These are phyloP conservation scores for Raillietiella orientalis DNA, from an alignment of 2,888 invertebrate species.

Conservation along the genomic window DNA sequence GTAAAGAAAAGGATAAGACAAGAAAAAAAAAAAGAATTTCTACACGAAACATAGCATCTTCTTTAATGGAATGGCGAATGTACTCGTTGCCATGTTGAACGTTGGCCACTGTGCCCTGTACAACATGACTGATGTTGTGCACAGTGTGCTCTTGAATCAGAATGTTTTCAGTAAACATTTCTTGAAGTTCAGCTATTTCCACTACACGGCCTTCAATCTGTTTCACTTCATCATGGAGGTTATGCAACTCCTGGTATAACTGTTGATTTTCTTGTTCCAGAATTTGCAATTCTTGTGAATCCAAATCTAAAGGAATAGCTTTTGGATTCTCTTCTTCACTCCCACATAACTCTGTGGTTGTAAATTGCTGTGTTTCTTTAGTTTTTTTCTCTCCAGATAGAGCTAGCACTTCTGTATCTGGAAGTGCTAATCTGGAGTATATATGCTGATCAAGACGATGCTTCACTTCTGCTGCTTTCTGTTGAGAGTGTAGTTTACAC, in stretches of 20 bases:
- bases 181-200: constrained; percentile 77
- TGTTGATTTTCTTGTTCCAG: constrained; percentile 71
- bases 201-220: constrained; percentile 72
- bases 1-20: constrained; percentile 74
- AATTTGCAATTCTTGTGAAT: constrained; percentile 27
- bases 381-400: too few relatives aligned
- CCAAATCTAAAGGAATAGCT: not conserved
- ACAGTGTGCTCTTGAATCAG: constrained; percentile 77
- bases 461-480: constrained; percentile 56
- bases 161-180: constrained; percentile 80
- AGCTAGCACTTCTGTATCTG: not conserved
- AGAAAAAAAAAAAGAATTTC: constrained; percentile 81
- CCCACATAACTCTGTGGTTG: not conserved
- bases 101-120: constrained; percentile 75
- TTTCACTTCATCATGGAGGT: constrained; percentile 58
- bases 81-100: constrained; percentile 88
- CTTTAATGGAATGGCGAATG: constrained; percentile 80
- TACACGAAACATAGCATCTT: constrained; percentile 76
- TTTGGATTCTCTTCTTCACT: not conserved
- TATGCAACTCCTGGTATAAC: constrained; percentile 53
- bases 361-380: too few relatives aligned
- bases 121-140: constrained; percentile 54
- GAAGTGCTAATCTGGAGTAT: constrained; percentile 25
- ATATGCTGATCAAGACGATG: constrained; percentile 49
- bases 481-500: constrained; percentile 55